Evolutionary conservation across 2,888 invertebrate species (phyloP), one percentile per base, ranked within the genome.

Genomic region (Stenoptilia bipunctidactyla): DNA sequence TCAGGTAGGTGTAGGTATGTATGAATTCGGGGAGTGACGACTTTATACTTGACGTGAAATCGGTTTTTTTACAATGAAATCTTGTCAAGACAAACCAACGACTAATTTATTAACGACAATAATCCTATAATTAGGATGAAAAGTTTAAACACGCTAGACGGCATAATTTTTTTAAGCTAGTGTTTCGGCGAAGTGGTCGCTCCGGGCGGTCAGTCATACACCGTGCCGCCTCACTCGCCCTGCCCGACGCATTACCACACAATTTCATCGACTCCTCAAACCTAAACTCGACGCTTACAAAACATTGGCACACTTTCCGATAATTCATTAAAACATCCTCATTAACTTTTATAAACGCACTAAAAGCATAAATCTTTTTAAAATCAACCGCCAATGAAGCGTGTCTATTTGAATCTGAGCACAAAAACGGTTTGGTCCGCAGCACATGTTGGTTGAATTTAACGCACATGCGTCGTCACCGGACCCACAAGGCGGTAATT

Each of bases 221-320:
- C 13, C 48, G 62, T 59, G 64, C 56, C 55, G 53, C n/a, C 51
- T 56, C 50, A 53, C 62, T 51, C 66, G 68, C 67, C 66, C 57
- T 66, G 67, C 67, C 66, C 57, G 55, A 66, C 71, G 69, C 68
- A 74, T 75, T 76, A 74, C 72, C 71, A 70, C 67, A 66, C 68
- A 62, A 72, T 73, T 73, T 73, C 64, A 61, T 58, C 65, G 67
- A 65, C 66, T 63, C 72, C 70, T 69, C 64, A 62, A 67, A 66
- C 20, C 20, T 20, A 5, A 20, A 20, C 20, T 58, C 64, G 61
- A 61, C 66, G 58, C 57, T 58, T 42, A 44, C 42, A 56, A 53
- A 54, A 50, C 49, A 41, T 42, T 35, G 10, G 12, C 12, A 30
- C 9, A 30, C 30, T 15, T 35, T 10, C 15, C 15, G 36, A 36